phyloP scores from a whole-genome alignment of 1,140 invertebrate species.

The Drosophila pallidifrons region DNA sequence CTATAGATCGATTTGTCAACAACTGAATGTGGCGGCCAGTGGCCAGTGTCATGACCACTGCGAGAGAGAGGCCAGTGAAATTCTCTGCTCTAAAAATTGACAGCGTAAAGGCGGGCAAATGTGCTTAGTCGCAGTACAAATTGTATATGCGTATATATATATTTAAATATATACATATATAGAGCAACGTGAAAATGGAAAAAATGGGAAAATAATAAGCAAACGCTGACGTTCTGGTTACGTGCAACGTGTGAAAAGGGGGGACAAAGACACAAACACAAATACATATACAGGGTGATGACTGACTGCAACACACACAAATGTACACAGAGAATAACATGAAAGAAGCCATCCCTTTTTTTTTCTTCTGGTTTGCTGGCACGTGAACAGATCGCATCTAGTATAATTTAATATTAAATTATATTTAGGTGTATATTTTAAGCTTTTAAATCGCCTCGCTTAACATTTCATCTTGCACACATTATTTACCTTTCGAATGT shows the following conservation, averaged over 20 bases:
- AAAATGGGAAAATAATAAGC: slow-evolving; percentile 33
- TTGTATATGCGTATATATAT: slow-evolving; percentile 6
- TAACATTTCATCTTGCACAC: slow-evolving; percentile 42
- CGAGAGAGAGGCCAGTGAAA: slow-evolving; percentile 27
- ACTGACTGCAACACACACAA: background rate
- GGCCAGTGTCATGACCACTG: slow-evolving; percentile 69
- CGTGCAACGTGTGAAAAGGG: slow-evolving; percentile 49
- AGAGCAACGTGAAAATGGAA: slow-evolving; percentile 50
- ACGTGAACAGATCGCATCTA: slow-evolving; percentile 25
- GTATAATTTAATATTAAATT: slow-evolving; percentile 10
- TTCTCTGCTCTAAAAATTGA: slow-evolving; percentile 23
- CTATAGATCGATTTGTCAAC: slow-evolving; percentile 55
- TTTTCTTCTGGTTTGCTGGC: slow-evolving; percentile 16
- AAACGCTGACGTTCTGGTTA: slow-evolving; percentile 53
- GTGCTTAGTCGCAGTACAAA: slow-evolving; percentile 36
- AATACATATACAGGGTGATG: slow-evolving; percentile 34
- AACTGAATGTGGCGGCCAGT: slow-evolving; percentile 61
- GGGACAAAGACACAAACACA: slow-evolving; percentile 22
- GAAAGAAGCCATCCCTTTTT: slow-evolving; percentile 14
- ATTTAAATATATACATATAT: slow-evolving; percentile 17
- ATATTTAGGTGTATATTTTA: slow-evolving; percentile 26
- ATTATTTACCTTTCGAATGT: slow-evolving; percentile 25
- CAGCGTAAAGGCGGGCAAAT: slow-evolving; percentile 14
- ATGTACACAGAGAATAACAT: background rate
- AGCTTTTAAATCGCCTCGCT: slow-evolving; percentile 40